Base-by-base conservation (phyloP, 2,888 invertebrate species). In the Phania funesta region DNA sequence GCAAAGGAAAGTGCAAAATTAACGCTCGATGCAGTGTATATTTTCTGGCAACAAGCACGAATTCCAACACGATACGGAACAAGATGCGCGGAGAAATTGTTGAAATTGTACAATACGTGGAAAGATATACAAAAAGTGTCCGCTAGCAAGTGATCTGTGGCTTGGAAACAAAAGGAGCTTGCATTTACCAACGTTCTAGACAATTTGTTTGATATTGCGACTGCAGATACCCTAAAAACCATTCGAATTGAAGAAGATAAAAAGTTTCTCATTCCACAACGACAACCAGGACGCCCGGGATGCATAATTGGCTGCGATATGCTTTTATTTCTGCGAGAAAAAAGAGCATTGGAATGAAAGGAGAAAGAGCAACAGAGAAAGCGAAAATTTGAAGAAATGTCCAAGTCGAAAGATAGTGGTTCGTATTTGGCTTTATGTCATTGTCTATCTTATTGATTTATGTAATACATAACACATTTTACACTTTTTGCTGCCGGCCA, bases 181-280 rank as follows among this genome's bases (percentile, higher is more conserved):
- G 50, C 24, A 50, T 50, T 50, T 26, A 26, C 50, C 50, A 50
- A 50, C 24, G 50, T 24, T 50, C 56, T 56, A 20, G 48, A 48
- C 48, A 48, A 48, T 22, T 48, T 48, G 48, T 48, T 48, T 48
- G 48, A 48, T 48, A 48, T 35, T 56, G 11, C 35, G 32, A 56
- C 35, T 56, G 56, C 56, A 56, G 35, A 56, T 56, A 26, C 52
- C 52, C 29, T 54, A 54, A 54, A 54, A 29, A 29, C n/a, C 56
- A 56, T 35, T 35, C 18, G 56, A 56, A 56, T 35, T 35, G 35
- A 56, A 56, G 56, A 38, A 58, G 58, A 56, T 26, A 50, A 38
- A n/a, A 50, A 58, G 20, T 38, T 38, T 58, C 35, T 58, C 22
- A 58, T 58, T 58, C 58, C 38, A 58, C 58, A 56, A 56, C 35